A percentile compares a stretch with the other conserved stretches of the same genome.
Conservation (phyloP, 92 coral and sea anemone species). For the Umimayanthus kanabou region DNA sequence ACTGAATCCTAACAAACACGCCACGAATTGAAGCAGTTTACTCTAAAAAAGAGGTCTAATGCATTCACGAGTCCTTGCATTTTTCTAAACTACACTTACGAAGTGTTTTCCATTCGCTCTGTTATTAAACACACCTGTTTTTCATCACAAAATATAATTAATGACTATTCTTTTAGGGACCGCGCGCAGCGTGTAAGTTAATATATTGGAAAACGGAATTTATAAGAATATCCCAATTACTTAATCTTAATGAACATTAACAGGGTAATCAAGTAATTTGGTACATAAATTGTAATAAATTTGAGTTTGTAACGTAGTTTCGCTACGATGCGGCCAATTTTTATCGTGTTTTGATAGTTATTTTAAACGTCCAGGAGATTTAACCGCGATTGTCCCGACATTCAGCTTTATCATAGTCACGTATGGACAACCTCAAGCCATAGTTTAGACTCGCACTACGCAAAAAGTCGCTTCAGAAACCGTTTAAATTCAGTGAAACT, state of each 20-base stretch:
- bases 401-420: too few relatives aligned
- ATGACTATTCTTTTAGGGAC: not conserved
- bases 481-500: too few relatives aligned
- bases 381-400: too few relatives aligned
- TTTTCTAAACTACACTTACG: not conserved
- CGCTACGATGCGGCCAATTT: not conserved
- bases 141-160: not conserved
- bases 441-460: too few relatives aligned
- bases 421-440: too few relatives aligned
- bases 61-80: not conserved
- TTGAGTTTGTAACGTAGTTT: not conserved
- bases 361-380: too few relatives aligned
- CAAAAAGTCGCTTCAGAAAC: too few relatives aligned
- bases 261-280: not conserved
- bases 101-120: not conserved
- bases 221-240: not conserved
- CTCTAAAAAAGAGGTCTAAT: not conserved
- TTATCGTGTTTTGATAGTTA: not conserved
- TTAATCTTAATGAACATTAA: too few relatives aligned
- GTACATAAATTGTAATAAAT: not conserved
- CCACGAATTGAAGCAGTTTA: not conserved
- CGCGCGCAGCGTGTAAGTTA: not conserved
- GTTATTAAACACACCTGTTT: not conserved
- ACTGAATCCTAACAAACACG: not conserved
- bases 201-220: not conserved